These are phyloP conservation scores for Grammatotria lemairii DNA, from an alignment of 2,113 vertebrate genomes.

Conservation along the genomic window DNA sequence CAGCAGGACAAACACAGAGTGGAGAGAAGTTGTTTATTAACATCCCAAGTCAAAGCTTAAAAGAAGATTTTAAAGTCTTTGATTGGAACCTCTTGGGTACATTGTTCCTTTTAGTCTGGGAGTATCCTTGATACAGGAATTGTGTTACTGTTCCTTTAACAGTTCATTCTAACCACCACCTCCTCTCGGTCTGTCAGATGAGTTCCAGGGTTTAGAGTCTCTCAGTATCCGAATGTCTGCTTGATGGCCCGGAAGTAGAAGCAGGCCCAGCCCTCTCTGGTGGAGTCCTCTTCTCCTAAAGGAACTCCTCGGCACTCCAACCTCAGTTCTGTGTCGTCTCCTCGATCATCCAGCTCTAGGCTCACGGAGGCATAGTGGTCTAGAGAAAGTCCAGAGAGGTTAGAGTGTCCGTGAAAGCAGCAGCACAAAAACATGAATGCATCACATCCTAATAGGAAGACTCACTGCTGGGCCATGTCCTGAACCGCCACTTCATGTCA, in stretches of 20 bases:
- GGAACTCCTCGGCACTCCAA: slow-evolving; percentile 83
- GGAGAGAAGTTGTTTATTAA: background rate
- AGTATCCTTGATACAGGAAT: background rate
- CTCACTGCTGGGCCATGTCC: slow-evolving; percentile 88
- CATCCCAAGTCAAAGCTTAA: background rate
- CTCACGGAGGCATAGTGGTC: slow-evolving; percentile 84
- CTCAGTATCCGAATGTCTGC: slow-evolving; percentile 89
- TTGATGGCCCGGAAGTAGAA: slow-evolving; percentile 93
- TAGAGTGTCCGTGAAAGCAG: background rate
- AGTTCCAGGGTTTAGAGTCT: slow-evolving; percentile 13
- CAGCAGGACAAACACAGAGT: background rate
- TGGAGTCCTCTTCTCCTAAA: slow-evolving; percentile 80
- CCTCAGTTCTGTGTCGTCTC: slow-evolving; percentile 78
- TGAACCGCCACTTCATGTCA: slow-evolving; percentile 91
- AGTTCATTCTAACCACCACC: background rate
- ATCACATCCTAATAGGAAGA: background rate
- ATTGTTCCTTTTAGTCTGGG: background rate
- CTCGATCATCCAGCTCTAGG: slow-evolving; percentile 77
- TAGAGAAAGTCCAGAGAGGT: slow-evolving; percentile 16
- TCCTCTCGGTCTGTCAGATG: background rate
- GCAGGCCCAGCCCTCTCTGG: slow-evolving; percentile 85
- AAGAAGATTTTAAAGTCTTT: background rate
- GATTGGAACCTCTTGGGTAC: background rate
- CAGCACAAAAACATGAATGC: background rate
- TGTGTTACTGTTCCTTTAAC: background rate